Percentiles rank a stretch among this genome's conserved stretches.
Conservation (phyloP, 1,140 invertebrate species). For the Eubasilissa regina region DNA sequence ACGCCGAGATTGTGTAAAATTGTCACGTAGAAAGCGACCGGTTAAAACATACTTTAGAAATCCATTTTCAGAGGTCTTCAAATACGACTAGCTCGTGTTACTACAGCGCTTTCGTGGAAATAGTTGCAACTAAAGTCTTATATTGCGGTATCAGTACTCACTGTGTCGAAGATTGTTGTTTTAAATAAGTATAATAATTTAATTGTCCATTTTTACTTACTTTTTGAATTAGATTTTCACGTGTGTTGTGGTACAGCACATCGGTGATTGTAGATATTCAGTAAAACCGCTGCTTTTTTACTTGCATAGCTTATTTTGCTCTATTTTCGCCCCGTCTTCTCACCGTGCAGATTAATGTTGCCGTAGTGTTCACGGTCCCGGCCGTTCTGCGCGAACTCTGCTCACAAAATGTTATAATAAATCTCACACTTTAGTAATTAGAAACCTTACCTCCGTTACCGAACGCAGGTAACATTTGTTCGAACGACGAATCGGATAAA, state of each 20-base stretch:
- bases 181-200: background rate
- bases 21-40: too few relatives aligned
- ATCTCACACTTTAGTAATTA: constrained; percentile 47
- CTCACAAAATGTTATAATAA: constrained; percentile 37
- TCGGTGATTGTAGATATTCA: background rate
- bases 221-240: background rate
- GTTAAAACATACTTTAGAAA: too few relatives aligned
- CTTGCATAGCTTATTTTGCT: background rate
- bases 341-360: background rate
- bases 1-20: too few relatives aligned
- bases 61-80: too few relatives aligned
- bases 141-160: too few relatives aligned
- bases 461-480: constrained; percentile 35
- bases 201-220: background rate
- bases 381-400: constrained; percentile 8
- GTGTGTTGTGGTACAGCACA: background rate
- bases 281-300: background rate
- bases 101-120: too few relatives aligned
- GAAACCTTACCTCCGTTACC: constrained; percentile 16
- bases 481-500: constrained; percentile 33
- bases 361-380: background rate
- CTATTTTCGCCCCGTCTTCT: background rate
- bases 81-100: too few relatives aligned
- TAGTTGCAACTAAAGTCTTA: too few relatives aligned
- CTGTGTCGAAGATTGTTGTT: background rate